phyloP scores from a whole-genome alignment of 1,140 invertebrate genomes.

The Palaemon carinicauda region DNA sequence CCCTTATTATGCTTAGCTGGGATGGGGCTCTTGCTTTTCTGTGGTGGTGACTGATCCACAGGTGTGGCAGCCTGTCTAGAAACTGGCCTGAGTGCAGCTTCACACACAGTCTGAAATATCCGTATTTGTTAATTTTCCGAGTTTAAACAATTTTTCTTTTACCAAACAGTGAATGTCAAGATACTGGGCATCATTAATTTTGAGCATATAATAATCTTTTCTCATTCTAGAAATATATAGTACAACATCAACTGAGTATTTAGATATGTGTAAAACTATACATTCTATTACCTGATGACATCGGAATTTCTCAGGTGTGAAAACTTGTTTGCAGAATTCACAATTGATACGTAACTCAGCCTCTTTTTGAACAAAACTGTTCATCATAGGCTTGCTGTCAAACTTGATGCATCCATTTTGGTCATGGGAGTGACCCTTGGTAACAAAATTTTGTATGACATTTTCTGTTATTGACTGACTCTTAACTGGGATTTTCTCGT shows the following conservation, averaged over 20 bases:
- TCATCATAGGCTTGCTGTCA: slow-evolving; percentile 59
- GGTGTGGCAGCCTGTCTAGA: neutral
- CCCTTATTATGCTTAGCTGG: slow-evolving; percentile 46
- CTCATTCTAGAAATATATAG: no score
- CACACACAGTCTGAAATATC: slow-evolving; percentile 40
- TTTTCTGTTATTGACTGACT: neutral
- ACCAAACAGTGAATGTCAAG: no score
- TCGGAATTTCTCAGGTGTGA: slow-evolving; percentile 54
- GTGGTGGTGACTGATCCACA: slow-evolving; percentile 11
- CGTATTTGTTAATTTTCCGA: neutral
- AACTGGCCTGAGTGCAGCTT: slow-evolving; percentile 5
- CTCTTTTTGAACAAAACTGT: neutral
- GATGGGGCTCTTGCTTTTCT: slow-evolving; percentile 22
- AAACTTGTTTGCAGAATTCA: slow-evolving; percentile 54
- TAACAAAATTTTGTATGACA: neutral
- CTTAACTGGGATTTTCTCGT: neutral
- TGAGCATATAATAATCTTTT: neutral
- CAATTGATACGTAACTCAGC: slow-evolving; percentile 36
- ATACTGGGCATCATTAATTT: no score
- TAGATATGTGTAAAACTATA: neutral
- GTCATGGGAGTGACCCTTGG: neutral
- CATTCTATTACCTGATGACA: slow-evolving; percentile 49
- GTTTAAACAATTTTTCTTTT: no score
- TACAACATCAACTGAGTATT: no score
- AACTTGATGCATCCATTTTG: slow-evolving; percentile 42